phyloP scores from a whole-genome alignment of 2,113 vertebrate genomes.

The Eurystomus gularis region DNA sequence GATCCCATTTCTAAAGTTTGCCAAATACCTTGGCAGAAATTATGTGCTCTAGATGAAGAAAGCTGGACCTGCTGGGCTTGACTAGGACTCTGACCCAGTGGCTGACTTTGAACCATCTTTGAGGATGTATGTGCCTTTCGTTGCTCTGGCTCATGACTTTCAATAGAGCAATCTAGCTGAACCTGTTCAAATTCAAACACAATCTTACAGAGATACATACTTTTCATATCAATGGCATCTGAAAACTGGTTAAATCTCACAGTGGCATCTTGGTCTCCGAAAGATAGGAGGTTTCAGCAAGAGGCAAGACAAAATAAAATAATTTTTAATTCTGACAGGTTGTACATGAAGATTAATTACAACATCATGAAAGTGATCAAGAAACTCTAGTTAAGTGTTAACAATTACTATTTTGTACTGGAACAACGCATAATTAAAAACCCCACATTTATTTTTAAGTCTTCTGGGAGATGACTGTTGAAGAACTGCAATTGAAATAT shows the following conservation, averaged over 20 bases:
- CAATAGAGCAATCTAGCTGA: not conserved
- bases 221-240: not conserved
- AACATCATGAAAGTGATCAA: not conserved
- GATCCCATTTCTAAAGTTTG: constrained; percentile 74
- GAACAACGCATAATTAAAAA: not conserved
- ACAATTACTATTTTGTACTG: not conserved
- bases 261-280: not conserved
- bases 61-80: not conserved
- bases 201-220: not conserved
- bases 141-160: not conserved
- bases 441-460: not conserved
- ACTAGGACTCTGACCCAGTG: not conserved
- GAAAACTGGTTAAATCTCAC: not conserved
- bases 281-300: not conserved
- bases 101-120: not conserved
- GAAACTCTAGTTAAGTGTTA: not conserved
- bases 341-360: not conserved
- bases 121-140: constrained; percentile 60
- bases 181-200: constrained; percentile 31
- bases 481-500: not conserved
- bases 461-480: not conserved
- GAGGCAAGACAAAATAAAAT: not conserved
- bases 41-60: constrained; percentile 64
- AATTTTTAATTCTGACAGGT: not conserved
- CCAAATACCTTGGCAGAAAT: constrained; percentile 80